Percentiles rank a stretch among this genome's conserved stretches.
phyloP scores from a whole-genome alignment of 2,888 invertebrate species.

The Tryphoninae sp. region DNA sequence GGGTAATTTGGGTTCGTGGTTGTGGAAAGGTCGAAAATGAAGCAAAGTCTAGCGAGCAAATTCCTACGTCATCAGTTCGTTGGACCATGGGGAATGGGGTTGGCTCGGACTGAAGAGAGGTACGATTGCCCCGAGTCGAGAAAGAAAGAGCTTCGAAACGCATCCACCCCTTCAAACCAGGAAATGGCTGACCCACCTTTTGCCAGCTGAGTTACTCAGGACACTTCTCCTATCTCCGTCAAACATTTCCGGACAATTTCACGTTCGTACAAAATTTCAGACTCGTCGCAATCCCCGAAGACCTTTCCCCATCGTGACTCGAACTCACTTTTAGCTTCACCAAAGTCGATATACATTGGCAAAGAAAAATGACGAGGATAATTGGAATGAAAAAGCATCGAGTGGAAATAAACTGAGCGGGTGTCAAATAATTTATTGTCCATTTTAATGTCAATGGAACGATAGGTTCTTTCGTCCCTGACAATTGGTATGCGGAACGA shows the following conservation, averaged over 20 bases:
- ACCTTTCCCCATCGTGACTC: conserved; percentile 26
- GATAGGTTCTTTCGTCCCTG: conserved; percentile 42
- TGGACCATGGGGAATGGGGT: conserved; percentile 55
- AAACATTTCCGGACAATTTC: conserved; percentile 61
- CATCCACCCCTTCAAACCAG: not conserved
- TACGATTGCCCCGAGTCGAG: conserved; percentile 45
- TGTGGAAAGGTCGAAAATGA: conserved; percentile 47
- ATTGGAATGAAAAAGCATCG: conserved; percentile 7
- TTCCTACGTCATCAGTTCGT: conserved; percentile 35
- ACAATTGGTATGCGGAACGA: conserved; percentile 32
- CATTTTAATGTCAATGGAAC: not conserved
- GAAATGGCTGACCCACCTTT: conserved; percentile 26
- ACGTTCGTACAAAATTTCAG: conserved; percentile 47
- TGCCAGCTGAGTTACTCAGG: conserved; percentile 45
- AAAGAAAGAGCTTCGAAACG: conserved; percentile 52
- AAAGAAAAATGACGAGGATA: conserved; percentile 20
- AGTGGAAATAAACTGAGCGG: conserved; percentile 16
- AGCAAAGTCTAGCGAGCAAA: conserved; percentile 20
- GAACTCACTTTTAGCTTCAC: conserved; percentile 23
- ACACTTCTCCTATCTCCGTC: conserved; percentile 39
- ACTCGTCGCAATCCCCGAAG: conserved; percentile 17
- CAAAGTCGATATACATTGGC: not conserved
- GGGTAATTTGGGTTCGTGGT: conserved; percentile 14
- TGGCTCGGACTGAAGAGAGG: conserved; percentile 41
- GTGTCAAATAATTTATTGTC: conserved; percentile 28